Evolutionary conservation across 2,888 invertebrate genomes (phyloP).

Genomic region (Euspilapteryx auroguttella): DNA sequence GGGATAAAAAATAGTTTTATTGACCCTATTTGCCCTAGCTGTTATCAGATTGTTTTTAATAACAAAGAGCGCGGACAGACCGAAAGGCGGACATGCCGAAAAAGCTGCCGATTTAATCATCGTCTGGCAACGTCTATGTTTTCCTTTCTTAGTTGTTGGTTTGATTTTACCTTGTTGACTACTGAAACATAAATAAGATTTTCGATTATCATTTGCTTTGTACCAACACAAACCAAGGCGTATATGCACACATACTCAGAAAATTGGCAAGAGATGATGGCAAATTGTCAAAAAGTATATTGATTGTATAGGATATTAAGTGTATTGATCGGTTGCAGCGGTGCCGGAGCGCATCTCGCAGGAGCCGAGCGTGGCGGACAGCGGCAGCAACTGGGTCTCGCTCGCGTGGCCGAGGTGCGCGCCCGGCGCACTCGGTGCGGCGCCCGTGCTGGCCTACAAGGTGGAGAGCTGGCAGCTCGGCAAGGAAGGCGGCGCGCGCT

Average conservation of each 20-base stretch:
- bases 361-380: constrained; percentile 75
- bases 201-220: no score
- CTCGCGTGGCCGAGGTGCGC: constrained; percentile 80
- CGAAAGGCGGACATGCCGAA: no score
- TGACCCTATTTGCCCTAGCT: no score
- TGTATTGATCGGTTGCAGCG: constrained; percentile 71
- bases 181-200: neutral
- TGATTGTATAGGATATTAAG: constrained; percentile 14
- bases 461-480: constrained; percentile 81
- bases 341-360: constrained; percentile 79
- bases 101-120: no score
- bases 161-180: neutral
- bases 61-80: no score
- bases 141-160: no score
- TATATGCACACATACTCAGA: no score
- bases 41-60: no score
- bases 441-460: constrained; percentile 80
- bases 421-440: constrained; percentile 63
- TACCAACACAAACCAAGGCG: neutral
- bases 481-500: constrained; percentile 80
- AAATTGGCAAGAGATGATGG: constrained; percentile 16
- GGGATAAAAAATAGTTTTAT: no score
- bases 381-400: constrained; percentile 83
- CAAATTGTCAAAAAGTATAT: constrained; percentile 30
- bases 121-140: no score